Evolutionary conservation across 2,888 invertebrate species (phyloP), one percentile per base, ranked within the genome.

Genomic region (Ophraella communa): DNA sequence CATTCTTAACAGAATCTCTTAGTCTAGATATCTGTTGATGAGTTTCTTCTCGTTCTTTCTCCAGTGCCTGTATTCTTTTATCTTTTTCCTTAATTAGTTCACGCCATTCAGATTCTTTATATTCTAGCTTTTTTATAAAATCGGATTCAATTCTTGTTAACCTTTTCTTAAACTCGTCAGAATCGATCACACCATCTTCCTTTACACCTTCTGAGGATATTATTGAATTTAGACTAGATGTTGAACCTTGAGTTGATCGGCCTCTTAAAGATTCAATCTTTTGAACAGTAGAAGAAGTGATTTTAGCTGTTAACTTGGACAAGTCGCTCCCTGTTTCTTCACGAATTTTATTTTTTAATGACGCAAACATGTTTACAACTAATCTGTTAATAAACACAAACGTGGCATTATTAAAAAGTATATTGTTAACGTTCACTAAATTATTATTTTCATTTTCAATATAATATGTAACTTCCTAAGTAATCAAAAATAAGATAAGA

Each of bases 271-370:
- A 80, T 80, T 85, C 75, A 78, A 84, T 72, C 82, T 83, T 79
- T 83, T 86, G 84, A 78, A 84, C 76, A 78, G 86, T 76, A 80
- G 82, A 81, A 80, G 87, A 79, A 5, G 82, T 80, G 53, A 83
- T 80, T 76, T 83, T 83, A 24, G 81, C 78, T 42, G 82, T 83
- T 66, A 83, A 71, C 73, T 82, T 82, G 4, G 81, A 80, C 62
- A 93, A 85, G 81, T 94, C 93, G 79, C 88, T 92, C 54, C 94
- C 94, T 69, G 93, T 93, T 85, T 94, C 94, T 81, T 94, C 93
- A 74, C 91, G 91, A 74, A 94, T 94, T 85, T 94, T 94, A 83
- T 93, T 94, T 83, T 94, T 94, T 71, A 95, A 83, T 77, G 92
- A 92, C 56, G 93, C 90, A 82, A 95, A 95, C 94, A 95, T 95